A percentile compares a stretch with the other conserved stretches of the same genome.
phyloP scores from a whole-genome alignment of 2,113 vertebrate genomes.

The Hystrix cristata region DNA sequence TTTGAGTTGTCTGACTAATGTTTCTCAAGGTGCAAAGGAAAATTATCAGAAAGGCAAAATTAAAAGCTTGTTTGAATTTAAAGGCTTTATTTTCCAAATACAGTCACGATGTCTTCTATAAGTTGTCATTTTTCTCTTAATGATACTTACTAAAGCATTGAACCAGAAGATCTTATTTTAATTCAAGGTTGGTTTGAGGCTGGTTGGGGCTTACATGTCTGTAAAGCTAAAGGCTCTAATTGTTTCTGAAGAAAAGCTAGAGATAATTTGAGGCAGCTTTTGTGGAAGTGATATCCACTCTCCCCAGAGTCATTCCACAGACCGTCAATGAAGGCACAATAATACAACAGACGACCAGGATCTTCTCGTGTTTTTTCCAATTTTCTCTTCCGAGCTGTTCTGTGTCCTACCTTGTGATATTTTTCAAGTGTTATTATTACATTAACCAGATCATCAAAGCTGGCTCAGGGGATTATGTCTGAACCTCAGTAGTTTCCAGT shows the following conservation, averaged over 20 bases:
- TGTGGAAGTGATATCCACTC: background rate
- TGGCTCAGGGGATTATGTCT: background rate
- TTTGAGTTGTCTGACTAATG: background rate
- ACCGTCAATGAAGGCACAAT: background rate
- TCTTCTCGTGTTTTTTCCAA: background rate
- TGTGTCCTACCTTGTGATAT: background rate
- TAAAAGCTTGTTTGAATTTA: background rate
- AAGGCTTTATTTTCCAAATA: constrained; percentile 30
- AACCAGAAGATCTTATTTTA: background rate
- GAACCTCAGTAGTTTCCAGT: background rate
- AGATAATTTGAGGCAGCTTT: background rate
- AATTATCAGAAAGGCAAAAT: background rate
- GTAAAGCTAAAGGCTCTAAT: background rate
- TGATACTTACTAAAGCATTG: constrained; percentile 18
- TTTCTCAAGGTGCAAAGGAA: constrained; percentile 33
- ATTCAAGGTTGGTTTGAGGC: background rate
- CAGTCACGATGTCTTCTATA: background rate
- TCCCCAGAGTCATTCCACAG: background rate
- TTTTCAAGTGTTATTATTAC: background rate
- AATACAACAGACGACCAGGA: background rate
- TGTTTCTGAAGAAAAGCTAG: background rate
- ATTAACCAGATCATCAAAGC: background rate
- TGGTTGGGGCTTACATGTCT: constrained; percentile 11
- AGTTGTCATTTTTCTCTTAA: background rate
- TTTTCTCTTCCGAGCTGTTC: background rate